These are phyloP conservation scores for Microcebus lehilahytsara DNA, from an alignment of 2,113 vertebrate genomes.

Conservation along the genomic window DNA sequence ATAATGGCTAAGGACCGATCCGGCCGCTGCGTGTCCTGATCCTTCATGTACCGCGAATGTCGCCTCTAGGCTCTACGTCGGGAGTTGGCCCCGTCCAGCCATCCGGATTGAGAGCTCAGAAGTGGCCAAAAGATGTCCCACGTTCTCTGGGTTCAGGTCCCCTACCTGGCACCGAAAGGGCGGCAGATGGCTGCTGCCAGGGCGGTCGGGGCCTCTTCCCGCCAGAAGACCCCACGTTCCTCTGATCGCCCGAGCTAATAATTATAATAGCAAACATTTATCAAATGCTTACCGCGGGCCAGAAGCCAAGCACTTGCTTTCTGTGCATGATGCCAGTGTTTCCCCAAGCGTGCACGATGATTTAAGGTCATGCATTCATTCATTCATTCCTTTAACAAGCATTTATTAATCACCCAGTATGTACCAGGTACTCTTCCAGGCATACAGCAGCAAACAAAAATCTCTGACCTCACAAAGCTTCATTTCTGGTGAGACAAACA, in stretches of 20 bases:
- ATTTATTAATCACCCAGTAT: background rate
- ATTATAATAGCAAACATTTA: background rate
- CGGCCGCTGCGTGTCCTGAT: accelerated
- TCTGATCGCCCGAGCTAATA: background rate
- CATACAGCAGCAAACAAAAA: background rate
- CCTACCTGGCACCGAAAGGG: background rate
- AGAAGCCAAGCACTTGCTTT: background rate
- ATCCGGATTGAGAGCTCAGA: background rate
- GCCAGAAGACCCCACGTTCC: accelerated
- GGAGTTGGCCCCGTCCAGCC: background rate
- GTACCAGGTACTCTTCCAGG: background rate
- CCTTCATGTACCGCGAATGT: accelerated
- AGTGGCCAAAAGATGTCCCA: background rate
- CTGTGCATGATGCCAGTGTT: background rate
- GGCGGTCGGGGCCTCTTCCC: background rate
- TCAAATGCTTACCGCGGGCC: background rate
- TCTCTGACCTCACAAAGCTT: background rate
- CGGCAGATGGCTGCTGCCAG: background rate
- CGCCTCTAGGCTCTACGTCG: background rate
- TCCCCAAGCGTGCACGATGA: background rate
- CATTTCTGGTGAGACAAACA: background rate
- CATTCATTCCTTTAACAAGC: background rate
- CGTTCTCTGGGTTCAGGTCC: background rate
- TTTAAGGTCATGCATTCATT: background rate
- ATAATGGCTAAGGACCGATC: background rate